Evolutionary conservation across 2,113 vertebrate genomes (phyloP).

Genomic region (Nibea coibor): DNA sequence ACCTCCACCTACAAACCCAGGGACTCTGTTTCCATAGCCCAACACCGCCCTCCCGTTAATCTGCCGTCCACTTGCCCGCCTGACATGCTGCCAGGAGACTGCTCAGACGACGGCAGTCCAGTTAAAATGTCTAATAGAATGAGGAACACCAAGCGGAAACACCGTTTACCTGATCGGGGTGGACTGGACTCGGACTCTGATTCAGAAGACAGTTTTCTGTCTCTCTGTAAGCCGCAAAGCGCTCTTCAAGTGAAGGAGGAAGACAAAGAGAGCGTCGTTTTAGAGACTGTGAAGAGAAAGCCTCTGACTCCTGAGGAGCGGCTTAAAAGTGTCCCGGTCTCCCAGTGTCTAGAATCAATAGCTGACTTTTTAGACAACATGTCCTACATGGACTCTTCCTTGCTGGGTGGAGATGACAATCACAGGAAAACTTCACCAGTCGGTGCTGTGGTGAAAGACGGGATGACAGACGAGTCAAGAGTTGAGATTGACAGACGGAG

Average conservation of each 20-base stretch:
- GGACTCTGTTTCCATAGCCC: not conserved
- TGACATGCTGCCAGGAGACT: slow-evolving; percentile 41
- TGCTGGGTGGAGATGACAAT: slow-evolving; percentile 69
- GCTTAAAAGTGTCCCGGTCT: slow-evolving; percentile 79
- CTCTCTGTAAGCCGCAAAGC: slow-evolving; percentile 52
- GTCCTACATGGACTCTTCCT: slow-evolving; percentile 90
- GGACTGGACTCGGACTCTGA: slow-evolving; percentile 73
- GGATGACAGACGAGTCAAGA: slow-evolving; percentile 91
- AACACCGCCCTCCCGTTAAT: slow-evolving; percentile 1
- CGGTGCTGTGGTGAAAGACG: slow-evolving; percentile 87
- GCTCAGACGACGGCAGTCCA: slow-evolving; percentile 74
- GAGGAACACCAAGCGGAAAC: slow-evolving; percentile 79
- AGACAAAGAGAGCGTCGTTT: slow-evolving; percentile 3
- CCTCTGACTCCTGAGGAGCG: slow-evolving; percentile 74
- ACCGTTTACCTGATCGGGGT: slow-evolving; percentile 1
- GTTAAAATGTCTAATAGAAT: slow-evolving; percentile 85
- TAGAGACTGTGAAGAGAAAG: slow-evolving; percentile 42
- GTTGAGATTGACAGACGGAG: slow-evolving; percentile 73
- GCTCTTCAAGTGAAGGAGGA: slow-evolving; percentile 12
- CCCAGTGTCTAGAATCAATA: slow-evolving; percentile 87
- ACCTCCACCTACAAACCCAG: slow-evolving; percentile 45
- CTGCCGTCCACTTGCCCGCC: not conserved
- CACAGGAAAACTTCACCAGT: slow-evolving; percentile 69
- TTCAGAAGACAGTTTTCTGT: slow-evolving; percentile 79
- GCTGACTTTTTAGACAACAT: slow-evolving; percentile 91